Base-by-base conservation (phyloP, 1,140 invertebrate genomes). In the Nymphalis io region DNA sequence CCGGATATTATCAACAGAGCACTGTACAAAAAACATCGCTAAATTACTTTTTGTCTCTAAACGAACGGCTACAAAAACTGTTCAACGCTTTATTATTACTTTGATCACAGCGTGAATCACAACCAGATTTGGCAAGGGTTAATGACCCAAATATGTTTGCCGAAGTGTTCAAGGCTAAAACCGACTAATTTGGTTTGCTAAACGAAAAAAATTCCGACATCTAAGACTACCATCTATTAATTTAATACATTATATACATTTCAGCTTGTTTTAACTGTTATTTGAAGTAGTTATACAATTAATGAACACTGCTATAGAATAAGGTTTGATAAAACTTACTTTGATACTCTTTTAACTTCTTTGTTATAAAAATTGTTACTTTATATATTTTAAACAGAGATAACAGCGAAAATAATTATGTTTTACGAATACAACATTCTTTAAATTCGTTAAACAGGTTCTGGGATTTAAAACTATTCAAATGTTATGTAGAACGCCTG, bases 111-210 rank as follows among this genome's bases (percentile, higher is more conserved):
- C 76, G 85, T 91, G 89, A 91, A 89, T 91, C 89, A 91, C 87
- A 86, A 89, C 87, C 85, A 88, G 85, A 90, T 89, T 90, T 87
- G 87, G 82, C 81, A 69, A 87, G 87, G 89, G 89, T 91, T 84
- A 91, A 88, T 87, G 87, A 89, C 89, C 89, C 70, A 88, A 88
- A 89, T 89, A 84, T 85, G 87, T 87, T 89, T 89, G 84, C 84
- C 81, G 80, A 87, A 87, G 80, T 85, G 80, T 86, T 89, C 89
- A 91, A 91, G 89, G 89, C 85, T 90, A 87, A 67, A 58, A 70
- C 69, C 77, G 72, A 88, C 82, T 87, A 83, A 88, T 85, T 86
- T 79, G 79, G 80, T 79, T 82, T 84, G 81, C 70, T 82, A 79
- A 80, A 79, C 74, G 73, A 82, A 83, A 90, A 80, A 82, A 85